Percentiles rank a stretch among this genome's conserved stretches.
These are phyloP conservation scores for Exocentrus adspersus DNA, from an alignment of 2,888 invertebrate species.

Conservation along the genomic window DNA sequence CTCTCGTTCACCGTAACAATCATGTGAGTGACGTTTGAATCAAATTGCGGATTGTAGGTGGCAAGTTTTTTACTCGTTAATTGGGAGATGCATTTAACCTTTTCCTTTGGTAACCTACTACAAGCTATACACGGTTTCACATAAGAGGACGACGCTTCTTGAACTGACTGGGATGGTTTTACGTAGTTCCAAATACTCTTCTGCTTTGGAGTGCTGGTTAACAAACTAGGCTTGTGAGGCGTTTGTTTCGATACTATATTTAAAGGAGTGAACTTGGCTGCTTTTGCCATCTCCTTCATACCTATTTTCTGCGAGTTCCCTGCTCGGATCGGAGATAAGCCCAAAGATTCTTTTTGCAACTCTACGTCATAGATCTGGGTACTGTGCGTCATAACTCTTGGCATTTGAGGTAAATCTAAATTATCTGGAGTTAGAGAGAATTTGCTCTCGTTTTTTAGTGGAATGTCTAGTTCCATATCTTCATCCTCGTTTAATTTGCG, in stretches of 20 bases:
- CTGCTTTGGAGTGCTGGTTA: slow-evolving; percentile 55
- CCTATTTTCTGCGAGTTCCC: not conserved
- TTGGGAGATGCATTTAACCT: slow-evolving; percentile 50
- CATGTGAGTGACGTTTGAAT: slow-evolving; percentile 57
- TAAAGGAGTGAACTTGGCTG: slow-evolving; percentile 50
- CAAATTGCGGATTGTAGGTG: slow-evolving; percentile 52
- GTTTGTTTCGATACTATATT: slow-evolving; percentile 41
- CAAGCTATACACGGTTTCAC: slow-evolving; percentile 57
- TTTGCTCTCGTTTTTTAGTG: not conserved
- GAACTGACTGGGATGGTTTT: slow-evolving; percentile 22
- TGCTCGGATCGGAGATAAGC: slow-evolving; percentile 37
- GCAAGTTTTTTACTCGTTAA: slow-evolving; percentile 56
- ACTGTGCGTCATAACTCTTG: slow-evolving; percentile 26
- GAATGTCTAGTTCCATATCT: no score
- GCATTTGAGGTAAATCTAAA: not conserved
- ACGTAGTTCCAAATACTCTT: slow-evolving; percentile 58
- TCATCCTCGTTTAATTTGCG: no score
- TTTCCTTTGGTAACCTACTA: slow-evolving; percentile 53
- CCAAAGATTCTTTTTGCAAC: slow-evolving; percentile 10
- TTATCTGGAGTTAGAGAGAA: slow-evolving; percentile 6
- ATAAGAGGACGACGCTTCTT: not conserved
- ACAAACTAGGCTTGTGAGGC: slow-evolving; percentile 34
- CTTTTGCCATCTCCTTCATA: slow-evolving; percentile 38
- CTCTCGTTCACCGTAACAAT: slow-evolving; percentile 55
- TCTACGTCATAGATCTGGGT: slow-evolving; percentile 33